phyloP scores from a whole-genome alignment of 2,888 invertebrate species.

The Dicyrtoma fusca region DNA sequence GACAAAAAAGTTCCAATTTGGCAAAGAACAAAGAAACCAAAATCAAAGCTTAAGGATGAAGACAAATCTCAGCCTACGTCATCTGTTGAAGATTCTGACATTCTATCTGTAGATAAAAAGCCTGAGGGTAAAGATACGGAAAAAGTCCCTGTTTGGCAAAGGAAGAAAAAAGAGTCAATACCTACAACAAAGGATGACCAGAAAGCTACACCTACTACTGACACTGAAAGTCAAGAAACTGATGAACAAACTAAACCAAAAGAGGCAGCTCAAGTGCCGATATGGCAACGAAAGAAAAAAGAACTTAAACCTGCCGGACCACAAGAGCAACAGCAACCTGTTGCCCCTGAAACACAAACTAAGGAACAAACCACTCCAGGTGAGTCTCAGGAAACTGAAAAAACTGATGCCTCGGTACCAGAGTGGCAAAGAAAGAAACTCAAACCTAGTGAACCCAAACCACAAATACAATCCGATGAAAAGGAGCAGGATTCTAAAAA shows the following conservation, averaged over 20 bases:
- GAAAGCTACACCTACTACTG: not conserved
- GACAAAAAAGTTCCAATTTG: slow-evolving; percentile 20
- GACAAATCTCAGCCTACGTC: not conserved
- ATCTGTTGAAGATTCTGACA: not conserved
- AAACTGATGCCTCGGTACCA: not conserved
- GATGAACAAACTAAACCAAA: slow-evolving; percentile 4
- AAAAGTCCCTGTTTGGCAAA: slow-evolving; percentile 35
- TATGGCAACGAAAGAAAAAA: slow-evolving; percentile 40
- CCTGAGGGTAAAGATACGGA: slow-evolving; percentile 13
- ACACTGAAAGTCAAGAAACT: not conserved
- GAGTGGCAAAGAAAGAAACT: slow-evolving; percentile 29
- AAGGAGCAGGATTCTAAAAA: not conserved
- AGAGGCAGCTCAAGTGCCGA: slow-evolving; percentile 20
- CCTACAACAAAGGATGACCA: not conserved
- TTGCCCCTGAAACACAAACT: not conserved
- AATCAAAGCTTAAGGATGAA: not conserved
- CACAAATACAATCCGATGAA: slow-evolving; percentile 6
- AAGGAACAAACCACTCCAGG: not conserved
- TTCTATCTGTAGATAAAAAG: not conserved
- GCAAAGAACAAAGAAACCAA: slow-evolving; percentile 24
- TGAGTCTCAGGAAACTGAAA: not conserved
- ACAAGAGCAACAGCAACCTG: not conserved
- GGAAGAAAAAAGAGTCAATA: slow-evolving; percentile 35
- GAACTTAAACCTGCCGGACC: not conserved
- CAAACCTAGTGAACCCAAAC: slow-evolving; percentile 8